A percentile compares a stretch with the other conserved stretches of the same genome.
Evolutionary conservation across 30 jellyfish, hydroid and myxozoan genomes (phyloP).

Genomic region (Turritopsis dohrnii): DNA sequence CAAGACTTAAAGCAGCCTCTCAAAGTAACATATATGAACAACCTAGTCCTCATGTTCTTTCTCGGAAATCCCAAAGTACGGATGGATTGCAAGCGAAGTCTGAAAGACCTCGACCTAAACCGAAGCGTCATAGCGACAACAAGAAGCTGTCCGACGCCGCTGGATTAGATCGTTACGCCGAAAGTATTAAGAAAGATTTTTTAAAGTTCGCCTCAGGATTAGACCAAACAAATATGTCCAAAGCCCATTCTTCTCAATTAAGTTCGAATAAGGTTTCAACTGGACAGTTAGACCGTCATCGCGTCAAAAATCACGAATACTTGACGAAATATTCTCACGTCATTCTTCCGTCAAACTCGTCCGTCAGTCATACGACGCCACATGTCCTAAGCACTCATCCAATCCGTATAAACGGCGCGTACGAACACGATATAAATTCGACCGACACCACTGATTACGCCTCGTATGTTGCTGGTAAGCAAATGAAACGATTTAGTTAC

Average conservation of each 20-base stretch:
- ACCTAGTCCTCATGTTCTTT: background rate
- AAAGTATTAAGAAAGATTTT: slow-evolving; percentile 8
- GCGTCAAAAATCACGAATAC: background rate
- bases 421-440: background rate
- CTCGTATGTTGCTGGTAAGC: background rate
- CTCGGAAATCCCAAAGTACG: background rate
- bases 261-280: background rate
- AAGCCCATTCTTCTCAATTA: background rate
- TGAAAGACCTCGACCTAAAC: slow-evolving; percentile 16
- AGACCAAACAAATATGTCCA: background rate
- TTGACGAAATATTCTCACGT: background rate
- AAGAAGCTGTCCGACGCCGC: background rate
- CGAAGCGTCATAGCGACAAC: background rate
- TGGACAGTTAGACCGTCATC: background rate
- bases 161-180: slow-evolving; percentile 1
- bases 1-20: slow-evolving; percentile 10
- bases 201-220: background rate
- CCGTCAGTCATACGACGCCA: background rate
- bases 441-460: background rate
- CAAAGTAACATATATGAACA: background rate
- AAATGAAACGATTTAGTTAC: background rate
- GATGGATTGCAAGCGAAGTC: slow-evolving; percentile 3
- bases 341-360: background rate
- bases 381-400: background rate
- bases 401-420: background rate